phyloP scores from a whole-genome alignment of 2,888 invertebrate genomes.

The Epinotia ramella region DNA sequence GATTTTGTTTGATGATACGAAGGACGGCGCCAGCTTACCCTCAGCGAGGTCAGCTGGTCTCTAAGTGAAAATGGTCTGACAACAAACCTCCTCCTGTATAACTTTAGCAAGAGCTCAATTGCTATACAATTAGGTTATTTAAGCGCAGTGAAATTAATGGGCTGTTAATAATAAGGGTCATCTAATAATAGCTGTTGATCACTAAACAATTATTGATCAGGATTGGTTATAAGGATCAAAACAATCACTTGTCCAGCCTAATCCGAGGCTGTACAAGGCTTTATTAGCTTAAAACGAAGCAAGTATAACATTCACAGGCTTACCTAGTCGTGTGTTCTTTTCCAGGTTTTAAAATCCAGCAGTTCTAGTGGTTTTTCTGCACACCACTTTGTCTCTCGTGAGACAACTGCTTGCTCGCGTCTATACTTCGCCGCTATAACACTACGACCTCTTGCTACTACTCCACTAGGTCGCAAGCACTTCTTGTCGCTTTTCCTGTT shows the following conservation, averaged over 20 bases:
- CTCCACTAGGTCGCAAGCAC: slow-evolving; percentile 24
- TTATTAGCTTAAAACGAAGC: no score
- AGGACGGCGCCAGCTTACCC: no score
- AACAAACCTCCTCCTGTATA: background rate
- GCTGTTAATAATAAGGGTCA: slow-evolving; percentile 31
- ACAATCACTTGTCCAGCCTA: slow-evolving; percentile 22
- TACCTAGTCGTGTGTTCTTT: slow-evolving; percentile 20
- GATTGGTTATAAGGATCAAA: slow-evolving; percentile 32
- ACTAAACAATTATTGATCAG: slow-evolving; percentile 42
- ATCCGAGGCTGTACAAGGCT: background rate
- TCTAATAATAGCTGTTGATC: slow-evolving; percentile 37
- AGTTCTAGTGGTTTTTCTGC: slow-evolving; percentile 18
- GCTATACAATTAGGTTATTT: background rate
- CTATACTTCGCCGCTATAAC: background rate
- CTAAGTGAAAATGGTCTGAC: background rate
- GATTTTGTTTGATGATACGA: no score
- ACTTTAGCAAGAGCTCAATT: background rate
- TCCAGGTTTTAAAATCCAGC: slow-evolving; percentile 15
- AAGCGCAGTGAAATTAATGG: slow-evolving; percentile 9
- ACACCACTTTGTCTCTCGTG: slow-evolving; percentile 38
- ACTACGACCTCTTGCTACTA: slow-evolving; percentile 29
- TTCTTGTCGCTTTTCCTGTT: slow-evolving; percentile 49
- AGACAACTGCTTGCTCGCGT: slow-evolving; percentile 23
- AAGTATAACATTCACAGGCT: background rate
- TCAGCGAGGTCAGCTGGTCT: no score